These are phyloP conservation scores for Drosophila melanica DNA, from an alignment of 1,140 invertebrate genomes.

Conservation along the genomic window DNA sequence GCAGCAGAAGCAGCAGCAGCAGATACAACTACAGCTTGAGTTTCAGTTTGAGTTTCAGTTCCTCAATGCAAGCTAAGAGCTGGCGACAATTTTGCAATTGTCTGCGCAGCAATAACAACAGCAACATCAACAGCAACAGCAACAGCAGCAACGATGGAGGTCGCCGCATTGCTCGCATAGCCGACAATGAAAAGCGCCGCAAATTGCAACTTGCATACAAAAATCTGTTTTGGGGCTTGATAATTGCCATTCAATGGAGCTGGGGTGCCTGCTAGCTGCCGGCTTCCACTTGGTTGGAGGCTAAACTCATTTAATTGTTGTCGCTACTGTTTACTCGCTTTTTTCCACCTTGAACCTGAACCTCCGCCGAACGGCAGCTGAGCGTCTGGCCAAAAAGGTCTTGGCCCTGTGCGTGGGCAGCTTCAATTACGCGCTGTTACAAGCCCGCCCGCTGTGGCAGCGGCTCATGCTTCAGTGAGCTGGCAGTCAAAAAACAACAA, in stretches of 20 bases:
- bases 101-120: slow-evolving; percentile 41
- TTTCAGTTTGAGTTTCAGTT: slow-evolving; percentile 33
- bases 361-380: slow-evolving; percentile 2
- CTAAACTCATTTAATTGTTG: slow-evolving; percentile 67
- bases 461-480: slow-evolving; percentile 54
- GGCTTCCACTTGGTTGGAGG: slow-evolving; percentile 11
- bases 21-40: slow-evolving; percentile 1
- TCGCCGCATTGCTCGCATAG: slow-evolving; percentile 74
- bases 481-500: slow-evolving; percentile 27
- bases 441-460: slow-evolving; percentile 47
- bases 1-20: neutral
- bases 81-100: slow-evolving; percentile 82
- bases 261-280: slow-evolving; percentile 34
- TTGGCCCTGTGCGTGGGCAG: slow-evolving; percentile 67
- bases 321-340: slow-evolving; percentile 47
- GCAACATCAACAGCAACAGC: slow-evolving; percentile 3
- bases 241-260: slow-evolving; percentile 65
- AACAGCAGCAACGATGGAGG: slow-evolving; percentile 68
- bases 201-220: slow-evolving; percentile 73
- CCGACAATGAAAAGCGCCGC: slow-evolving; percentile 79
- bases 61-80: slow-evolving; percentile 28
- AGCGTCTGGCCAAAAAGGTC: neutral
- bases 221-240: slow-evolving; percentile 76
- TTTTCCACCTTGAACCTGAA: slow-evolving; percentile 52
- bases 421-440: slow-evolving; percentile 66